A percentile compares a stretch with the other conserved stretches of the same genome.
Conservation (phyloP, 2,797 vertebrate species). For the Ptychadena robeensis region DNA sequence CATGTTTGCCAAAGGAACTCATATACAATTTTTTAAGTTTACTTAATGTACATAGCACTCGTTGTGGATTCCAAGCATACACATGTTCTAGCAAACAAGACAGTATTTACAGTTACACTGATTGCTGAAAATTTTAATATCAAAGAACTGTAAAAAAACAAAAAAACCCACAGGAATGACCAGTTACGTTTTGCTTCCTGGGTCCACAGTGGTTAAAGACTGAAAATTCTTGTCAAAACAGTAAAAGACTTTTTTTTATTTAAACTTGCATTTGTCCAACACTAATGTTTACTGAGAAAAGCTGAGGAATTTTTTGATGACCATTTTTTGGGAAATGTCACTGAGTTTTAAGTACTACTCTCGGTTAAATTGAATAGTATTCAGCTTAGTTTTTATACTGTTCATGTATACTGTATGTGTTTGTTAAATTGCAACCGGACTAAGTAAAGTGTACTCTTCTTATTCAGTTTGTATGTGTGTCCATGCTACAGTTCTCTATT, state of each 20-base stretch:
- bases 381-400: slow-evolving; percentile 73
- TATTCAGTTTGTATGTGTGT: slow-evolving; percentile 59
- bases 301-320: slow-evolving; percentile 71
- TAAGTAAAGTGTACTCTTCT: slow-evolving; percentile 75
- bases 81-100: slow-evolving; percentile 71
- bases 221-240: slow-evolving; percentile 69
- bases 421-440: slow-evolving; percentile 75
- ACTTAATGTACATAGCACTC: slow-evolving; percentile 70
- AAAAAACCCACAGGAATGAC: slow-evolving; percentile 63
- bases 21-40: slow-evolving; percentile 69
- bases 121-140: slow-evolving; percentile 68
- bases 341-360: slow-evolving; percentile 71
- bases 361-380: slow-evolving; percentile 71
- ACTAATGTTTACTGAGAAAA: slow-evolving; percentile 73
- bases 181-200: slow-evolving; percentile 63
- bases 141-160: slow-evolving; percentile 65
- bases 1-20: slow-evolving; percentile 76
- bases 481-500: slow-evolving; percentile 47
- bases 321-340: slow-evolving; percentile 67
- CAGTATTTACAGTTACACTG: slow-evolving; percentile 71
- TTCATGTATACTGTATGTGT: slow-evolving; percentile 74
- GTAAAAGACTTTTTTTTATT: slow-evolving; percentile 67
- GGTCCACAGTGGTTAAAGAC: slow-evolving; percentile 65
- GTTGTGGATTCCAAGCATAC: slow-evolving; percentile 73
- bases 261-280: slow-evolving; percentile 69